Evolutionary conservation across 2,113 vertebrate species (phyloP).

Genomic region (Archilochus colubris): DNA sequence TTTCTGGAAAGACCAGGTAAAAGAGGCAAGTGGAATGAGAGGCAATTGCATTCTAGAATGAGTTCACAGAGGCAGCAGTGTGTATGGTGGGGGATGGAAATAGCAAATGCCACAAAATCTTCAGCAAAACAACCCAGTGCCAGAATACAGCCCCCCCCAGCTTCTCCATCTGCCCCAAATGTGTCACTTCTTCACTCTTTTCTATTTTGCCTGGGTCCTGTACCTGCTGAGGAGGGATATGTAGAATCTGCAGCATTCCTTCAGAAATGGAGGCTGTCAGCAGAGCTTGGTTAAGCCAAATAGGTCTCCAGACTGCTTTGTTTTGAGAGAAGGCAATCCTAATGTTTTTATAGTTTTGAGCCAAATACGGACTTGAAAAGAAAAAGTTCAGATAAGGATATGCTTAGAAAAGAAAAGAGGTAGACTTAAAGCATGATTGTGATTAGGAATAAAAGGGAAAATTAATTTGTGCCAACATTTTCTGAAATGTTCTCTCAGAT

Average conservation of each 20-base stretch:
- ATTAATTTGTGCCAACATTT: neutral
- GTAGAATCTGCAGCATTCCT: neutral
- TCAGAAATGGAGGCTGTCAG: neutral
- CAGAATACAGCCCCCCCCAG: neutral
- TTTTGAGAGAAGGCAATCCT: neutral
- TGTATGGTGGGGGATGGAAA: neutral
- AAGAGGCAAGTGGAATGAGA: neutral
- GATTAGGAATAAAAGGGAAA: neutral
- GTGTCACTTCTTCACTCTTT: neutral
- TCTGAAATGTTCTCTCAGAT: neutral
- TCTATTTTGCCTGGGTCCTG: neutral
- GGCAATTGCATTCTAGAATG: neutral
- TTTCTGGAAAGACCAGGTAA: neutral
- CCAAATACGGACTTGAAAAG: neutral
- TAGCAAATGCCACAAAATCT: neutral
- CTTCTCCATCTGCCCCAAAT: neutral
- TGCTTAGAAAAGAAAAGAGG: neutral
- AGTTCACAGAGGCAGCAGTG: neutral
- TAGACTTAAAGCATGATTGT: neutral
- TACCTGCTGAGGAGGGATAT: neutral
- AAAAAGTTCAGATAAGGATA: constrained; percentile 33
- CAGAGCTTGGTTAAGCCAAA: neutral
- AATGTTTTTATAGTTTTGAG: constrained; percentile 8
- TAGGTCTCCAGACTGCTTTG: neutral
- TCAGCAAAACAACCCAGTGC: neutral